Evolutionary conservation across 2,113 vertebrate species (phyloP).

Genomic region (Dendrocopos noguchii): DNA sequence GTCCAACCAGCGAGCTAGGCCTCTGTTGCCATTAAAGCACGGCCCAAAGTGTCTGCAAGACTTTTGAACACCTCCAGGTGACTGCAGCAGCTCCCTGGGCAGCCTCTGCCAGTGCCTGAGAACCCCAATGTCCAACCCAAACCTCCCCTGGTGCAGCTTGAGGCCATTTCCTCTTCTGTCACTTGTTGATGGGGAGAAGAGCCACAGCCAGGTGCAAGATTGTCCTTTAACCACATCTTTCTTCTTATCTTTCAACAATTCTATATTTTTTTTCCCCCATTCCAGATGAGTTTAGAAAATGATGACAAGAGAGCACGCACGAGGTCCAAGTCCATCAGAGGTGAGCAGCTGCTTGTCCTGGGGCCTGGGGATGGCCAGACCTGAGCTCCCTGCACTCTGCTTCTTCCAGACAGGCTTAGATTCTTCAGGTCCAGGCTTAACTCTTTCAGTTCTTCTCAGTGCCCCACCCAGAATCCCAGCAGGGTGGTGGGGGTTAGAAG

Average conservation of each 20-base stretch:
- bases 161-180: no score
- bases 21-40: no score
- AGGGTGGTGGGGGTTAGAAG: not conserved
- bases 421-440: not conserved
- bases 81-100: no score
- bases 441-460: not conserved
- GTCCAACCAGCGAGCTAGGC: no score
- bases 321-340: constrained; percentile 91
- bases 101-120: no score
- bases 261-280: constrained; percentile 2
- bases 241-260: not conserved
- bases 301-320: constrained; percentile 92
- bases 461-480: not conserved
- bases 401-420: not conserved
- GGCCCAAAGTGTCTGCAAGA: no score
- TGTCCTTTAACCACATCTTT: not conserved
- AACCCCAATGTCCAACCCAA: no score
- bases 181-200: not conserved
- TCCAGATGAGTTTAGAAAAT: constrained; percentile 94
- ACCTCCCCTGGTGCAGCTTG: no score
- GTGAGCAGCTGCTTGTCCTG: constrained; percentile 72
- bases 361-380: not conserved
- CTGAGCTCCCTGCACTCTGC: not conserved
- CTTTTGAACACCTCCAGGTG: no score
- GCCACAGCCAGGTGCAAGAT: rapidly evolving